Evolutionary conservation across 2,113 vertebrate species (phyloP).

Genomic region (Myrmecophaga tridactyla): DNA sequence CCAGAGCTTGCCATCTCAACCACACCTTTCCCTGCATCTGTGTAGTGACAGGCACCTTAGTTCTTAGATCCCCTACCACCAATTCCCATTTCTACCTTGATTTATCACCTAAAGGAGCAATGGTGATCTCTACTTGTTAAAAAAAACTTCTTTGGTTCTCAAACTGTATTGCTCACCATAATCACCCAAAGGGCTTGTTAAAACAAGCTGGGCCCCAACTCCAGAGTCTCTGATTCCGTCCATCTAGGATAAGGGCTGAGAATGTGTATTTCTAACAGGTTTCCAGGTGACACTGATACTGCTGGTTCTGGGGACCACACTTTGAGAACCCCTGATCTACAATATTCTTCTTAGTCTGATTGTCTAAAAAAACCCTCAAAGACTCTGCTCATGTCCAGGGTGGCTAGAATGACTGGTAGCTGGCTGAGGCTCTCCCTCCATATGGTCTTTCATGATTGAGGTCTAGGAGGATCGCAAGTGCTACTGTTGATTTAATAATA

Average conservation of each 20-base stretch:
- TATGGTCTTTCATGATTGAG: not conserved
- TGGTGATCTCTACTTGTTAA: not conserved
- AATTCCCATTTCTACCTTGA: not conserved
- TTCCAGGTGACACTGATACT: not conserved
- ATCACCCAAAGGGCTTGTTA: not conserved
- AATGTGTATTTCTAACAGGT: not conserved
- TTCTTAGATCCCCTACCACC: not conserved
- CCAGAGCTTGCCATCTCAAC: not conserved
- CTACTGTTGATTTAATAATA: not conserved
- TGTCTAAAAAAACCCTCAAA: not conserved
- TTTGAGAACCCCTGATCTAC: not conserved
- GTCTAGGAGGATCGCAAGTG: not conserved
- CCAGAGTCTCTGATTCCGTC: not conserved
- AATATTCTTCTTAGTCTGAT: not conserved
- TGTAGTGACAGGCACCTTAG: not conserved
- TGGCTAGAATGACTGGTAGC: not conserved
- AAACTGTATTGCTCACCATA: not conserved
- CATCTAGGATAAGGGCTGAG: too few relatives aligned
- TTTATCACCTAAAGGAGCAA: not conserved
- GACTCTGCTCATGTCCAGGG: not conserved
- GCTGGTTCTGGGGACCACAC: not conserved
- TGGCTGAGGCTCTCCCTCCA: not conserved
- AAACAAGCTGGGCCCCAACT: not conserved
- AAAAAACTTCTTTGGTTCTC: not conserved
- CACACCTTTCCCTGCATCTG: not conserved